phyloP scores from a whole-genome alignment of 2,113 vertebrate genomes.

The Cichladusa arquata region DNA sequence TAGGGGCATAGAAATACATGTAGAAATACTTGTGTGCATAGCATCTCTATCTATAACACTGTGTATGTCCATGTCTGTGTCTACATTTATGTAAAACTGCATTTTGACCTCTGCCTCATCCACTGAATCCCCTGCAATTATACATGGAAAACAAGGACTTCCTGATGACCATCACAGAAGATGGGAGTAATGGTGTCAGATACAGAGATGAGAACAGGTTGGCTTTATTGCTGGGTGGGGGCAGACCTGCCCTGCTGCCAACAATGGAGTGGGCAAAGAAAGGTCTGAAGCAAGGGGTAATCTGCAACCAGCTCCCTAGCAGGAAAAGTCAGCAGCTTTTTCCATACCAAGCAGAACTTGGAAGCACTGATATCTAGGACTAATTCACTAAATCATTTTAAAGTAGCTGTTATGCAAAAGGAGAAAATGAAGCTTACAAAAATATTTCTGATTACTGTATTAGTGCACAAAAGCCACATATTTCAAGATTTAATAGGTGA shows the following conservation, averaged over 20 bases:
- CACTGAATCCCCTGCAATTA: not conserved
- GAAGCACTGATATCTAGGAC: not conserved
- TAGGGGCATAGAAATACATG: not conserved
- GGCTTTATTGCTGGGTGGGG: not conserved
- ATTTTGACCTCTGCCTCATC: not conserved
- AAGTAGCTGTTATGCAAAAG: not conserved
- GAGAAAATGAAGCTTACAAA: not conserved
- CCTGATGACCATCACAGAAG: rapidly evolving
- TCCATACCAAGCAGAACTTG: not conserved
- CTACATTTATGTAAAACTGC: not conserved
- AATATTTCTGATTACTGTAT: not conserved
- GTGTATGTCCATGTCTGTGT: not conserved
- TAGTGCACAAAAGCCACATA: not conserved
- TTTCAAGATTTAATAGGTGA: not conserved
- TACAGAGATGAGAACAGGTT: not conserved
- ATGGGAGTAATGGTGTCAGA: not conserved
- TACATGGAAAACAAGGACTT: not conserved
- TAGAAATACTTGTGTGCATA: not conserved
- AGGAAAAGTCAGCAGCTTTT: not conserved
- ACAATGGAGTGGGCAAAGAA: not conserved
- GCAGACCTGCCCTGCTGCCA: not conserved
- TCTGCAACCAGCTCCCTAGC: not conserved
- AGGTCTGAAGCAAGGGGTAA: not conserved
- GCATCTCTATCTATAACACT: not conserved
- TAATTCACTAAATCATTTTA: not conserved